phyloP scores from a whole-genome alignment of 2,888 invertebrate species.

The Plagodis pulveraria region DNA sequence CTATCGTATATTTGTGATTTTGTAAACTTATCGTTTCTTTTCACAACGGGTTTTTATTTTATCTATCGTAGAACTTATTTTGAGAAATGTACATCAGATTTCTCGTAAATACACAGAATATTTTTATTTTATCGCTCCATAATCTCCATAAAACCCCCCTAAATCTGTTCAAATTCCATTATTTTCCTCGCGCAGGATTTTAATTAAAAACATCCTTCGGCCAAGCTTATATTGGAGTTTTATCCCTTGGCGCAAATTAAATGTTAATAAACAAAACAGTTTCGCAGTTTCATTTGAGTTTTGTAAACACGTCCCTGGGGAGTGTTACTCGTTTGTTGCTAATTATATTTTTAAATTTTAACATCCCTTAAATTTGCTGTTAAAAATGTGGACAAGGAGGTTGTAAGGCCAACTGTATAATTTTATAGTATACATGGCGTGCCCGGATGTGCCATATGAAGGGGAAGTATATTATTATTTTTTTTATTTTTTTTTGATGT shows the following conservation, averaged over 20 bases:
- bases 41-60: too few relatives aligned
- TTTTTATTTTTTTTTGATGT: too few relatives aligned
- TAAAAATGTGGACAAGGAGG: neutral
- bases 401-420: too few relatives aligned
- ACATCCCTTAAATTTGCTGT: neutral
- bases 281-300: conserved; percentile 29
- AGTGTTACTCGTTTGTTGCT: conserved; percentile 16
- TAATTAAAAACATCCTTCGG: conserved; percentile 38
- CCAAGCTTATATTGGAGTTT: conserved; percentile 32
- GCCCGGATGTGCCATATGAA: too few relatives aligned
- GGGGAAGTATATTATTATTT: too few relatives aligned
- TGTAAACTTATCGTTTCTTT: too few relatives aligned
- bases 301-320: conserved; percentile 29
- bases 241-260: conserved; percentile 33
- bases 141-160: conserved; percentile 23
- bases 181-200: conserved; percentile 32
- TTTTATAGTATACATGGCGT: too few relatives aligned
- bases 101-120: too few relatives aligned
- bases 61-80: too few relatives aligned
- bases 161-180: conserved; percentile 35
- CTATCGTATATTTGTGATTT: too few relatives aligned
- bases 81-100: too few relatives aligned
- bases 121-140: conserved; percentile 6
- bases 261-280: conserved; percentile 36
- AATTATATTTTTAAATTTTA: conserved; percentile 17